Percentiles rank a stretch among this genome's conserved stretches.
Evolutionary conservation across 2,888 invertebrate genomes (phyloP).

Genomic region (Apamea monoglypha): DNA sequence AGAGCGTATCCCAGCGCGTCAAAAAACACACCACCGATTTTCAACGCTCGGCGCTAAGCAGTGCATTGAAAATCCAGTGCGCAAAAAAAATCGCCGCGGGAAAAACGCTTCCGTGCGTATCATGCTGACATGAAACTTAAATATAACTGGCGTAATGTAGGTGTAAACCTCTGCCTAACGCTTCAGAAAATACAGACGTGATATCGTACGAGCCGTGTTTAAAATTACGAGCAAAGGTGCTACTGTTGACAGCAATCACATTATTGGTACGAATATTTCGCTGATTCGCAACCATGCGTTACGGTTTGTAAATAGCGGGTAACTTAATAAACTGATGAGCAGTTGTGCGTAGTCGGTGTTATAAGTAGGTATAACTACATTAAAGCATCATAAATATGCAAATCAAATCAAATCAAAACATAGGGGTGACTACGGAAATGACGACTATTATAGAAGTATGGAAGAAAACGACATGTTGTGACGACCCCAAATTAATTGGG

Average conservation of each 20-base stretch:
- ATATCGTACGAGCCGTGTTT: background rate
- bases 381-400: background rate
- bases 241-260: constrained; percentile 9
- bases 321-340: constrained; percentile 41
- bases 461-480: background rate
- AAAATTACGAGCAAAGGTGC: background rate
- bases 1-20: too few relatives aligned
- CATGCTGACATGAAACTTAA: background rate
- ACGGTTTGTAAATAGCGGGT: constrained; percentile 10
- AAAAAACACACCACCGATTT: too few relatives aligned
- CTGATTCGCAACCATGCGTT: constrained; percentile 14
- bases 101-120: too few relatives aligned
- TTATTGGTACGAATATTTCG: constrained; percentile 5
- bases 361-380: background rate
- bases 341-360: background rate
- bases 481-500: background rate
- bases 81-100: too few relatives aligned
- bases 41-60: too few relatives aligned
- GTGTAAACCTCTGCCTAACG: too few relatives aligned
- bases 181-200: background rate
- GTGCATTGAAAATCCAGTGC: too few relatives aligned
- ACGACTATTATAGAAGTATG: background rate
- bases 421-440: background rate
- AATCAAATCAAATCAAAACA: too few relatives aligned
- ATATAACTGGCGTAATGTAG: background rate